A percentile compares a stretch with the other conserved stretches of the same genome.
Conservation (phyloP, 2,888 invertebrate genomes). For the Apotomis turbidana region DNA sequence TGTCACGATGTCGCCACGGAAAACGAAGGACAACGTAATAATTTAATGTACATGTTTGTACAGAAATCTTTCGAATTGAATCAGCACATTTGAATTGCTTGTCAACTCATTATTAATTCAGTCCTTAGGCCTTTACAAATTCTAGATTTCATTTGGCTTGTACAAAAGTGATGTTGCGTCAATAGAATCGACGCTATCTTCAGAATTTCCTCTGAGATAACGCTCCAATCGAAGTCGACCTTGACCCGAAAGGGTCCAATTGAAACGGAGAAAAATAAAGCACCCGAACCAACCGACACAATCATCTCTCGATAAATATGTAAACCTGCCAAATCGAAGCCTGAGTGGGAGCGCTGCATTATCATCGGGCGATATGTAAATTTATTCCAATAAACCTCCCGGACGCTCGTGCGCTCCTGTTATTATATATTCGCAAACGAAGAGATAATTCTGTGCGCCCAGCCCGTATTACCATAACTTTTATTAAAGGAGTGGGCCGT, state of each 20-base stretch:
- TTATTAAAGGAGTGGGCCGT: slow-evolving; percentile 78
- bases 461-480: slow-evolving; percentile 80
- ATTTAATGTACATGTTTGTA: too few species aligned
- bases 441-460: slow-evolving; percentile 80
- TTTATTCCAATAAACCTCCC: slow-evolving; percentile 82
- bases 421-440: slow-evolving; percentile 83
- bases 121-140: background rate
- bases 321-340: slow-evolving; percentile 77
- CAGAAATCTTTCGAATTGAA: too few species aligned
- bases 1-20: too few species aligned
- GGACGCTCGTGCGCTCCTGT: slow-evolving; percentile 67
- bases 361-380: slow-evolving; percentile 79
- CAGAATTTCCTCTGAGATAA: slow-evolving; percentile 17
- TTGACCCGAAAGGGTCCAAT: slow-evolving; percentile 32
- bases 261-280: slow-evolving; percentile 52
- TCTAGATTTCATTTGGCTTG: background rate
- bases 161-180: background rate
- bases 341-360: slow-evolving; percentile 65
- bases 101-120: background rate
- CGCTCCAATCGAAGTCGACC: slow-evolving; percentile 18
- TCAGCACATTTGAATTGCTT: background rate
- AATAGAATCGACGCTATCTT: background rate
- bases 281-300: slow-evolving; percentile 58
- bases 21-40: too few species aligned
- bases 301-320: slow-evolving; percentile 79